Conservation (phyloP, 2,888 invertebrate genomes). For the Platycnemis pennipes region DNA sequence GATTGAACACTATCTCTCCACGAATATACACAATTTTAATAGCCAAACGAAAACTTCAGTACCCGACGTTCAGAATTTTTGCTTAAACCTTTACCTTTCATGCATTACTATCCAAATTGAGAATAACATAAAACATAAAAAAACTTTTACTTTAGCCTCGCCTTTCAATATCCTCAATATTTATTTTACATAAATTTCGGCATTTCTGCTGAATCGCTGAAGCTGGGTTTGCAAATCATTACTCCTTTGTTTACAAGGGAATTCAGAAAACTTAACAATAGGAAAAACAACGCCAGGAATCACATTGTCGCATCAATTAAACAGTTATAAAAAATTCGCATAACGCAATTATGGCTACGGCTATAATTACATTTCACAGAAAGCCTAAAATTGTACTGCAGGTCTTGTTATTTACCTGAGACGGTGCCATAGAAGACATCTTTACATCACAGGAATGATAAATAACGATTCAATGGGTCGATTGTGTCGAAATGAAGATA, state of each 20-base stretch:
- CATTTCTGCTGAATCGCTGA: background rate
- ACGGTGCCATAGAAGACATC: conserved; percentile 59
- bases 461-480: background rate
- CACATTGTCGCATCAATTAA: background rate
- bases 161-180: background rate
- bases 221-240: conserved; percentile 48
- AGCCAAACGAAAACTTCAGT: too few relatives aligned
- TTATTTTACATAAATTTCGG: background rate
- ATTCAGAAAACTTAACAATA: background rate
- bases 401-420: conserved; percentile 57
- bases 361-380: background rate
- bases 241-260: conserved; percentile 49
- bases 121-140: background rate
- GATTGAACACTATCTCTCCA: too few relatives aligned
- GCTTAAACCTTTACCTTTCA: too few relatives aligned
- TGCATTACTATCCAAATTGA: too few relatives aligned
- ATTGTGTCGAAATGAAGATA: background rate
- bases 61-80: too few relatives aligned
- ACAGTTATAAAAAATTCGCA: background rate
- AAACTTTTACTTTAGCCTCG: background rate
- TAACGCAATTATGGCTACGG: background rate
- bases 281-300: background rate
- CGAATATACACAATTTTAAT: too few relatives aligned
- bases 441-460: background rate
- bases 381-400: background rate